Conservation (phyloP, 2,888 invertebrate genomes). For the Drosophila neotestacea region DNA sequence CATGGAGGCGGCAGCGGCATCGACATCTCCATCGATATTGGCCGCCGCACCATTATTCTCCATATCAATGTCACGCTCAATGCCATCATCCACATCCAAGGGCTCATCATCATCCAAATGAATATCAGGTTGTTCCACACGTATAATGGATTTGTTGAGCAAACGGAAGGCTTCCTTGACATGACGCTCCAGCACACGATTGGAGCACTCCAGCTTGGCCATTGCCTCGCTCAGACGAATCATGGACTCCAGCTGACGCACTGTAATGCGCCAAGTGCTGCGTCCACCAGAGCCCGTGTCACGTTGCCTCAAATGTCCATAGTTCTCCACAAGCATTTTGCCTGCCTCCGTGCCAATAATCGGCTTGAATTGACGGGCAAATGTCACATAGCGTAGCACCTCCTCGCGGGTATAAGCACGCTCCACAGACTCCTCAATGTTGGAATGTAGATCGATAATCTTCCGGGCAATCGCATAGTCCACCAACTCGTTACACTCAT, state of each 20-base stretch:
- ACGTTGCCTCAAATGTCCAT: slow-evolving; percentile 93
- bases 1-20: slow-evolving; percentile 9
- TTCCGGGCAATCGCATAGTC: slow-evolving; percentile 99
- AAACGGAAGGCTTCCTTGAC: slow-evolving; percentile 96
- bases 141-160: slow-evolving; percentile 97
- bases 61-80: slow-evolving; percentile 87
- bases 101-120: slow-evolving; percentile 93
- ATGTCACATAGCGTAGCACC: slow-evolving; percentile 97
- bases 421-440: slow-evolving; percentile 92
- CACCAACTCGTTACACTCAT: slow-evolving; percentile 97
- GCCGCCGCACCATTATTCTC: slow-evolving; percentile 82
- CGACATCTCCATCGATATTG: slow-evolving; percentile 49
- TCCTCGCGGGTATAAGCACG: slow-evolving; percentile 95
- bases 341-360: slow-evolving; percentile 92
- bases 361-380: slow-evolving; percentile 98
- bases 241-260: slow-evolving; percentile 97
- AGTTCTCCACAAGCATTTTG: slow-evolving; percentile 94
- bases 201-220: slow-evolving; percentile 97
- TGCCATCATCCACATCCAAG: slow-evolving; percentile 84
- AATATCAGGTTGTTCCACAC: slow-evolving; percentile 99
- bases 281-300: slow-evolving; percentile 90
- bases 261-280: slow-evolving; percentile 98
- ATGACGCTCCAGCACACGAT: slow-evolving; percentile 94
- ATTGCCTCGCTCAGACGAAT: slow-evolving; percentile 98
- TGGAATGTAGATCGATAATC: slow-evolving; percentile 97